Percentiles rank a stretch among this genome's conserved stretches.
Evolutionary conservation across 2,797 vertebrate species (phyloP).

Genomic region (Peromyscus nudipes): DNA sequence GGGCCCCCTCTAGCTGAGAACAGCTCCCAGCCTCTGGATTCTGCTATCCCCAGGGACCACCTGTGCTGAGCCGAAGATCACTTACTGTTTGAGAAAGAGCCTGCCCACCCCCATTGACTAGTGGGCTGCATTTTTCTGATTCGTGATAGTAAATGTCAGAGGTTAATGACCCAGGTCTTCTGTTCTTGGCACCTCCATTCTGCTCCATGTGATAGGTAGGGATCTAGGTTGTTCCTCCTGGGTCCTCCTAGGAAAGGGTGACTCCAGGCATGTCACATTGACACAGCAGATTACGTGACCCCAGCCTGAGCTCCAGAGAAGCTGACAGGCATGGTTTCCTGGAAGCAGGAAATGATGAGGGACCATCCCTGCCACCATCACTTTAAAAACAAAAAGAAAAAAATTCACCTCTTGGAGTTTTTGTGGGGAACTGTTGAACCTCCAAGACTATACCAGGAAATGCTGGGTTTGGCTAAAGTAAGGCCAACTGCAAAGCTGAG

Average conservation of each 20-base stretch:
- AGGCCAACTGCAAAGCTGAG: neutral
- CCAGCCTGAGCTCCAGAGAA: neutral
- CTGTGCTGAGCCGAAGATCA: neutral
- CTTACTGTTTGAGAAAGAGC: neutral
- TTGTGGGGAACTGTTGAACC: neutral
- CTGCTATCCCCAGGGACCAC: neutral
- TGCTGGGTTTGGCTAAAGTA: neutral
- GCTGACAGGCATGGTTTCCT: neutral
- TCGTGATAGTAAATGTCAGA: rapidly evolving
- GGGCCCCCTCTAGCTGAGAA: rapidly evolving
- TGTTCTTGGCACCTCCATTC: neutral
- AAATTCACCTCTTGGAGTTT: neutral
- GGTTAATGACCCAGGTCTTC: rapidly evolving
- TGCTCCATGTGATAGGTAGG: rapidly evolving
- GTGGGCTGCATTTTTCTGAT: rapidly evolving
- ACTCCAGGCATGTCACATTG: neutral
- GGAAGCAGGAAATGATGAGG: neutral
- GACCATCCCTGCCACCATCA: neutral
- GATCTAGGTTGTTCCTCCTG: neutral
- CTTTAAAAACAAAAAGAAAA: neutral
- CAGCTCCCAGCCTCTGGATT: neutral
- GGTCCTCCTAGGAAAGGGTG: neutral
- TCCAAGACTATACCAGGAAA: neutral
- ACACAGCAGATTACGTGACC: neutral
- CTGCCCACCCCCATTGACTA: rapidly evolving